These are phyloP conservation scores for Plebejus argus DNA, from an alignment of 2,888 invertebrate species.

Conservation along the genomic window DNA sequence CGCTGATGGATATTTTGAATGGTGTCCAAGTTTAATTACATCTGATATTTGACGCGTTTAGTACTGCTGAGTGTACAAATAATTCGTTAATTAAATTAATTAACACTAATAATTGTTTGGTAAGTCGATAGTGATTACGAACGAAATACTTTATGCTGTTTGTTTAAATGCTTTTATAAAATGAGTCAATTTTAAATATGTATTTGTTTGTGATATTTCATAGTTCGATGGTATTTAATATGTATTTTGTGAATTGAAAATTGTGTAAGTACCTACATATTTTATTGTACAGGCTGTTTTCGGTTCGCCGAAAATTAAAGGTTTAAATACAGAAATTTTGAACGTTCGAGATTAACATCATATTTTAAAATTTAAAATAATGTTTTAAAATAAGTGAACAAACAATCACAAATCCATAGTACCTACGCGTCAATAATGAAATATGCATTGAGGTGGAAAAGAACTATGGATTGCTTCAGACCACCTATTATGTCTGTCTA, in stretches of 20 bases:
- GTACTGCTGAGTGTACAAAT: slow-evolving; percentile 27
- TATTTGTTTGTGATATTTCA: background rate
- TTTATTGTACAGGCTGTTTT: background rate
- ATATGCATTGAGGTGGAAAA: background rate
- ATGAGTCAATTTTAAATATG: background rate
- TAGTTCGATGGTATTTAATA: background rate
- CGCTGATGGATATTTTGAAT: slow-evolving; percentile 47
- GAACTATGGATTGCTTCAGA: background rate
- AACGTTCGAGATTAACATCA: background rate
- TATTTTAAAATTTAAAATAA: background rate
- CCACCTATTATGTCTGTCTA: background rate
- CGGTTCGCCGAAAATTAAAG: background rate
- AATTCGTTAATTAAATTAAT: slow-evolving; percentile 26
- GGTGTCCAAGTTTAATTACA: slow-evolving; percentile 33
- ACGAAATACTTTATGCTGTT: background rate
- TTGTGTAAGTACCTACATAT: background rate
- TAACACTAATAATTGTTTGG: slow-evolving; percentile 24
- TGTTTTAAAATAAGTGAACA: background rate
- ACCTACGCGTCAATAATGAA: background rate
- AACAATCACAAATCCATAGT: background rate
- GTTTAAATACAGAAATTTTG: background rate
- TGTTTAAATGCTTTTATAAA: slow-evolving; percentile 7
- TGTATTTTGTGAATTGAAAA: background rate
- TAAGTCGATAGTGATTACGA: slow-evolving; percentile 5
- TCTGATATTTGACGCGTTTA: slow-evolving; percentile 29